These are phyloP conservation scores for Anhinga rufa DNA, from an alignment of 2,113 vertebrate genomes.

Conservation along the genomic window DNA sequence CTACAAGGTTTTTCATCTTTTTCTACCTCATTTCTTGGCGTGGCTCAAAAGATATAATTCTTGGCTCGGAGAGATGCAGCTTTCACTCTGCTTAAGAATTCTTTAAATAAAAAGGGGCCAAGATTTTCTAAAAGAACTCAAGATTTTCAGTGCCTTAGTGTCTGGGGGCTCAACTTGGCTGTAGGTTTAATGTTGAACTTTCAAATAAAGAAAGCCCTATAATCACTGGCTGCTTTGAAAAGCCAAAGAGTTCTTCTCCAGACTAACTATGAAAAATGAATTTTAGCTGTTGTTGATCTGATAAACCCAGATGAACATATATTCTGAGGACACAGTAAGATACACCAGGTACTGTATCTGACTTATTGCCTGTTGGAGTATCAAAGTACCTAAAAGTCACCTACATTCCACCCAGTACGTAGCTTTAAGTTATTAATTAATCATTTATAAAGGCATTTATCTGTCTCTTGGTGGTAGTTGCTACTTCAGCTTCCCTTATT, in stretches of 20 bases:
- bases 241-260: neutral
- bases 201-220: neutral
- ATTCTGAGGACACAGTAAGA: slow-evolving; percentile 3
- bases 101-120: neutral
- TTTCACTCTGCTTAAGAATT: neutral
- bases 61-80: neutral
- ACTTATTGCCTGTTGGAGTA: neutral
- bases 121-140: neutral
- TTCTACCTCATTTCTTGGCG: slow-evolving; percentile 8
- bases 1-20: slow-evolving; percentile 5
- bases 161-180: neutral
- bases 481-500: slow-evolving; percentile 76
- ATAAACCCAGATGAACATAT: slow-evolving; percentile 34
- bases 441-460: slow-evolving; percentile 60
- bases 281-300: slow-evolving; percentile 48
- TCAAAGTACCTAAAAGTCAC: slow-evolving; percentile 44
- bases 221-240: neutral
- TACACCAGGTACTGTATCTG: neutral
- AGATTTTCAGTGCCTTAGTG: neutral
- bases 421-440: slow-evolving; percentile 66
- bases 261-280: slow-evolving; percentile 26
- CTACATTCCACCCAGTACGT: neutral
- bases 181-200: neutral
- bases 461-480: slow-evolving; percentile 71
- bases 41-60: neutral